These are phyloP conservation scores for Metellina segmentata DNA, from an alignment of 2,888 invertebrate species.

Conservation along the genomic window DNA sequence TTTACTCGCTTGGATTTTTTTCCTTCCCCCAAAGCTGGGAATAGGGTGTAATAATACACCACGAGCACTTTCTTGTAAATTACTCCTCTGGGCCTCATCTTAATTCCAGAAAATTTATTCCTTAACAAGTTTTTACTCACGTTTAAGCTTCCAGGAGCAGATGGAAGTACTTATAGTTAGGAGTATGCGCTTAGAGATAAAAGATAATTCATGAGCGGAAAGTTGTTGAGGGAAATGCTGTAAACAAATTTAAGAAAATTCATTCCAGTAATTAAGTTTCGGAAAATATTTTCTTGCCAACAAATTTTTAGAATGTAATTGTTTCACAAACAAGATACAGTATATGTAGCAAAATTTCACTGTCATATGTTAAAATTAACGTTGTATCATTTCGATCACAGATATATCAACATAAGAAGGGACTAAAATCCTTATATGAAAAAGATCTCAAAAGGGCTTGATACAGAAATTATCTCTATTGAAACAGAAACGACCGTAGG, in stretches of 20 bases:
- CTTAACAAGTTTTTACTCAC: constrained; percentile 34
- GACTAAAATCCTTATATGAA: too few species aligned
- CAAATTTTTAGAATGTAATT: too few species aligned
- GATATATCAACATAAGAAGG: too few species aligned
- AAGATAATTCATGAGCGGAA: neutral
- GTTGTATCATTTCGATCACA: too few species aligned
- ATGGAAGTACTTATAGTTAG: neutral
- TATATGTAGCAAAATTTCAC: too few species aligned
- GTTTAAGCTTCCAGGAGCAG: neutral
- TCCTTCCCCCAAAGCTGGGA: neutral
- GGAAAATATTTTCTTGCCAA: neutral
- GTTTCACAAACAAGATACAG: too few species aligned
- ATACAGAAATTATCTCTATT: too few species aligned
- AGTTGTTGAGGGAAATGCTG: neutral
- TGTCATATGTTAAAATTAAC: too few species aligned
- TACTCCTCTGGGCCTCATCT: constrained; percentile 27
- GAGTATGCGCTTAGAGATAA: neutral
- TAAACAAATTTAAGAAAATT: neutral
- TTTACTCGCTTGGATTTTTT: neutral
- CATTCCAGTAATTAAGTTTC: neutral
- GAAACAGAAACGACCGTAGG: too few species aligned
- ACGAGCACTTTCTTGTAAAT: constrained; percentile 16
- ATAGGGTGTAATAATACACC: constrained; percentile 20
- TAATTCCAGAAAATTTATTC: constrained; percentile 46
- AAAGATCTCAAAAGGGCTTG: too few species aligned